These are phyloP conservation scores for Brachyrhaphis roseni DNA, from an alignment of 2,797 vertebrate genomes.

Conservation along the genomic window DNA sequence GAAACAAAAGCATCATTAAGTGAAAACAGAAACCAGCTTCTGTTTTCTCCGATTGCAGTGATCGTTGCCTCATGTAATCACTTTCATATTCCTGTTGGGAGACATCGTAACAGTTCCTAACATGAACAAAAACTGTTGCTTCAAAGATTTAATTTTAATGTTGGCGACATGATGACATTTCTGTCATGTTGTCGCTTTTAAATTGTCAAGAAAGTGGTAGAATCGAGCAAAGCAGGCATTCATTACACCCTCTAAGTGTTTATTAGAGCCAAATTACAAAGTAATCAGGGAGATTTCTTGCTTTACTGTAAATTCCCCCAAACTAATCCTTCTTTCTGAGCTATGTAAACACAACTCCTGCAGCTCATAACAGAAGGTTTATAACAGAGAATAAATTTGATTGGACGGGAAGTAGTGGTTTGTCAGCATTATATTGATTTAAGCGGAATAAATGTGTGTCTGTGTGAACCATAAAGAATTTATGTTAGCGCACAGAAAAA, in stretches of 20 bases:
- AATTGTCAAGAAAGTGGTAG: conserved; percentile 46
- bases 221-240: conserved; percentile 24
- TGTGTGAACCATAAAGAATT: not conserved
- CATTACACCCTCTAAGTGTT: conserved; percentile 53
- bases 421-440: conserved; percentile 24
- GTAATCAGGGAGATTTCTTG: conserved; percentile 63
- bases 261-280: conserved; percentile 53
- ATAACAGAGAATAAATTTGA: conserved; percentile 38
- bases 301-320: conserved; percentile 52
- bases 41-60: conserved; percentile 42
- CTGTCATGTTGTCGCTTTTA: conserved; percentile 22
- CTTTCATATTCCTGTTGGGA: conserved; percentile 40
- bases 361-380: conserved; percentile 39
- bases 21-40: conserved; percentile 40
- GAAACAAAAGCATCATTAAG: conserved; percentile 41
- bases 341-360: conserved; percentile 47
- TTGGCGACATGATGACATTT: conserved; percentile 25
- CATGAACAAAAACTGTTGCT: conserved; percentile 56
- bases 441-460: not conserved
- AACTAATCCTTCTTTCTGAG: conserved; percentile 46
- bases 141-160: conserved; percentile 36
- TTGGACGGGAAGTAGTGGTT: conserved; percentile 9
- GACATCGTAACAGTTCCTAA: conserved; percentile 35
- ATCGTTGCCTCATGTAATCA: conserved; percentile 55
- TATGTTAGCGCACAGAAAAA: conserved; percentile 20